Evolutionary conservation across 1,140 invertebrate genomes (phyloP).

Genomic region (Radopholus similis): DNA sequence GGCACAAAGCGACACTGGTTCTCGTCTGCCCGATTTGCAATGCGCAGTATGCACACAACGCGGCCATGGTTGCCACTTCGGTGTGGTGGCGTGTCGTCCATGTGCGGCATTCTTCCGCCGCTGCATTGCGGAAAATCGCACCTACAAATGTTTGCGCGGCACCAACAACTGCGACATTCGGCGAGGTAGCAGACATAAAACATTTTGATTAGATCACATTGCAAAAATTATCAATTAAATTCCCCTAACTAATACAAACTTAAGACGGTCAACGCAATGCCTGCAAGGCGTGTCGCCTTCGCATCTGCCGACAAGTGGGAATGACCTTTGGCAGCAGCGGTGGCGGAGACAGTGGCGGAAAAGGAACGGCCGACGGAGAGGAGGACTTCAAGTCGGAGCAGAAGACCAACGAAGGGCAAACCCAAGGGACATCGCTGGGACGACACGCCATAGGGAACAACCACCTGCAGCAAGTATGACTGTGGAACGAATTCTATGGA

Average conservation of each 20-base stretch:
- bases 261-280: conserved; percentile 1
- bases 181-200: neutral
- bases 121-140: neutral
- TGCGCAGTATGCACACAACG: neutral
- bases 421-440: no score
- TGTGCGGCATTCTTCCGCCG: conserved; percentile 5
- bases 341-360: neutral
- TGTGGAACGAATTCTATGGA: neutral
- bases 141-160: neutral
- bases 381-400: no score
- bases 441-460: no score
- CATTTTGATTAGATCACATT: neutral
- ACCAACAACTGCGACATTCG: conserved; percentile 7
- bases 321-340: neutral
- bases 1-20: no score
- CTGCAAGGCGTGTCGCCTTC: neutral
- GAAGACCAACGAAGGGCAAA: no score
- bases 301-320: neutral
- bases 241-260: no score
- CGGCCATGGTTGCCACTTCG: neutral
- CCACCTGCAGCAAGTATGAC: neutral
- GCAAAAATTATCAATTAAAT: no score
- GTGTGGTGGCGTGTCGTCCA: conserved; percentile 3
- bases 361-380: no score
- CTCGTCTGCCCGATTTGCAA: neutral